Conservation (phyloP, 2,797 vertebrate genomes). For the Amblyopsis hoosieri region DNA sequence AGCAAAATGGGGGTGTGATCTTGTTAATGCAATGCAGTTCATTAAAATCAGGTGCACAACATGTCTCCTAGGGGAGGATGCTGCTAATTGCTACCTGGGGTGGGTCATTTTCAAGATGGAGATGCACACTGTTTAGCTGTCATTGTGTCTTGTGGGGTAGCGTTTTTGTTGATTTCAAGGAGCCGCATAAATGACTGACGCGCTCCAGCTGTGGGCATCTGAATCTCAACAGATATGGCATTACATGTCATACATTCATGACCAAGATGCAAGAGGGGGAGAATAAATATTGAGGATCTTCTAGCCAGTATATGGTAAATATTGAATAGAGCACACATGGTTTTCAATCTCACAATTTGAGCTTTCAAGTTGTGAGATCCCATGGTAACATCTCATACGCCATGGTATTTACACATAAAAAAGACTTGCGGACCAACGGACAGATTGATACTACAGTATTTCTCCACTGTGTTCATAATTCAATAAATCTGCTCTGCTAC, state of each 20-base stretch:
- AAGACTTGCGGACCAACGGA: neutral
- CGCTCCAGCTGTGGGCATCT: constrained; percentile 40
- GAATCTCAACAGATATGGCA: constrained; percentile 58
- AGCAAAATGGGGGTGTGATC: neutral
- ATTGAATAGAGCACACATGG: constrained; percentile 58
- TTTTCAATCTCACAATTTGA: constrained; percentile 59
- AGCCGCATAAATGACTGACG: constrained; percentile 57
- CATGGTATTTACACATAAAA: neutral
- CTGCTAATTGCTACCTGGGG: constrained; percentile 60
- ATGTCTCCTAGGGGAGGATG: constrained; percentile 55
- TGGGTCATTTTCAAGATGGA: constrained; percentile 52
- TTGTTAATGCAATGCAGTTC: constrained; percentile 68
- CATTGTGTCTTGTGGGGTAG: constrained; percentile 43
- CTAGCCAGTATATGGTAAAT: constrained; percentile 57
- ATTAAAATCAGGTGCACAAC: constrained; percentile 70
- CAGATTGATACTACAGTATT: neutral
- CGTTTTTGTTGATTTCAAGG: constrained; percentile 42
- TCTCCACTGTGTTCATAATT: neutral
- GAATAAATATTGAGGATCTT: constrained; percentile 67
- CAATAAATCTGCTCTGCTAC: no score
- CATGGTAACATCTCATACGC: constrained; percentile 26
- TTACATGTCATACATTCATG: constrained; percentile 68
- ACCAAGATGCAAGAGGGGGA: constrained; percentile 51
- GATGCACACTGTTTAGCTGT: constrained; percentile 38
- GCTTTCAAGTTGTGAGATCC: constrained; percentile 41